phyloP scores from a whole-genome alignment of 2,888 invertebrate species.

The Crematogaster levior region DNA sequence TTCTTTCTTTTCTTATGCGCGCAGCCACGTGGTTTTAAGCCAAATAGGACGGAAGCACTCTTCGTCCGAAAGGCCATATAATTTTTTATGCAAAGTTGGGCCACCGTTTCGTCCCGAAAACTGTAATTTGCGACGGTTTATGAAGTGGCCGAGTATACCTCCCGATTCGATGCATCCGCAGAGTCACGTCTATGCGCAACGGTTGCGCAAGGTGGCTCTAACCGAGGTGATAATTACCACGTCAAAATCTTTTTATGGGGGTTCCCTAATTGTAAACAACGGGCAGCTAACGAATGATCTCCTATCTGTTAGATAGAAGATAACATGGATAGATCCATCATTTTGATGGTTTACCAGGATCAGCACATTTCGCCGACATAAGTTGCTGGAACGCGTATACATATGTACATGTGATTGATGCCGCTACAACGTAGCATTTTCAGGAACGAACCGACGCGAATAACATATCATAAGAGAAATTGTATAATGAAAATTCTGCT shows the following conservation, averaged over 20 bases:
- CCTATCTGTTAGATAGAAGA: conserved; percentile 45
- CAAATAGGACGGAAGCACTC: conserved; percentile 69
- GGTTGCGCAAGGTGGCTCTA: conserved; percentile 66
- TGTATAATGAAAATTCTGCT: background rate
- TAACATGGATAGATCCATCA: conserved; percentile 51
- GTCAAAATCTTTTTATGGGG: conserved; percentile 58
- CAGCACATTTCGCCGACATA: background rate
- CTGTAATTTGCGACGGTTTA: conserved; percentile 67
- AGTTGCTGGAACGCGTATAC: background rate
- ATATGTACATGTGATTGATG: conserved; percentile 9
- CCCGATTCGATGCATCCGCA: conserved; percentile 46
- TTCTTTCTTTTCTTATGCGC: conserved; percentile 21
- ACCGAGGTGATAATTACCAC: conserved; percentile 68
- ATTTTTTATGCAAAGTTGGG: conserved; percentile 76
- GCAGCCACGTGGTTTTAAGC: conserved; percentile 44
- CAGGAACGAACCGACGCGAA: background rate
- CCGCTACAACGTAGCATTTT: background rate
- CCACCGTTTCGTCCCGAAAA: conserved; percentile 63
- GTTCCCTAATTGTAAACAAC: conserved; percentile 59
- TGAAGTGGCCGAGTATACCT: conserved; percentile 33
- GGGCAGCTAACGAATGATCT: conserved; percentile 59
- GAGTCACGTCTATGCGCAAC: conserved; percentile 52
- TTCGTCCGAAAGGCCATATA: conserved; percentile 68
- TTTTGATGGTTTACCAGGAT: conserved; percentile 34
- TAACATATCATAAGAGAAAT: background rate